Conservation (phyloP, 2,888 invertebrate species). For the Myopa testacea region DNA sequence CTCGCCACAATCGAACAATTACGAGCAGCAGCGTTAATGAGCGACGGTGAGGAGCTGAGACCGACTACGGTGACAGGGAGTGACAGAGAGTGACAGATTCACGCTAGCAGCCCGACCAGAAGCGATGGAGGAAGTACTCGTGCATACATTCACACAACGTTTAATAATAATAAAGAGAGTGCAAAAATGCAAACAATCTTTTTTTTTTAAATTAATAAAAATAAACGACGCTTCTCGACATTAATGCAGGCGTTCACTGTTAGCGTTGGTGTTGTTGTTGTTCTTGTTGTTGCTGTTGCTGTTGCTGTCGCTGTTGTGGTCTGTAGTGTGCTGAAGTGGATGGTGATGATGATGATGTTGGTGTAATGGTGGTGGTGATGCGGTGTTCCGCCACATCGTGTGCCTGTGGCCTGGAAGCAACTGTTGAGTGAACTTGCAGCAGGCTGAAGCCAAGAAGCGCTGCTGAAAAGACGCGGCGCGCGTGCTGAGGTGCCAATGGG, state of each 20-base stretch:
- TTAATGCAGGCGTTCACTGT: neutral
- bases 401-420: constrained; percentile 27
- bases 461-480: constrained; percentile 51
- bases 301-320: neutral
- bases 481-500: constrained; percentile 68
- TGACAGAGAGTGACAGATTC: constrained; percentile 26
- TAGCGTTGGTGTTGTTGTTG: neutral
- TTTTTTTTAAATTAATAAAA: constrained; percentile 4
- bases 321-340: neutral
- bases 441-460: constrained; percentile 4
- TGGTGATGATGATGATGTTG: neutral
- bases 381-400: constrained; percentile 14
- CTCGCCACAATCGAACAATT: constrained; percentile 29
- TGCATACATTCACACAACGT: neutral
- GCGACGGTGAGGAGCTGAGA: neutral
- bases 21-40: constrained; percentile 35
- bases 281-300: neutral
- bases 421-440: constrained; percentile 29
- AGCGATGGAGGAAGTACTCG: neutral
- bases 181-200: neutral
- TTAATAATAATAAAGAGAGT: neutral
- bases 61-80: neutral
- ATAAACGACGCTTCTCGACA: neutral
- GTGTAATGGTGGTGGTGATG: neutral
- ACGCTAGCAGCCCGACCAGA: neutral